Evolutionary conservation across 2,888 invertebrate genomes (phyloP).

Genomic region (Thera britannica): DNA sequence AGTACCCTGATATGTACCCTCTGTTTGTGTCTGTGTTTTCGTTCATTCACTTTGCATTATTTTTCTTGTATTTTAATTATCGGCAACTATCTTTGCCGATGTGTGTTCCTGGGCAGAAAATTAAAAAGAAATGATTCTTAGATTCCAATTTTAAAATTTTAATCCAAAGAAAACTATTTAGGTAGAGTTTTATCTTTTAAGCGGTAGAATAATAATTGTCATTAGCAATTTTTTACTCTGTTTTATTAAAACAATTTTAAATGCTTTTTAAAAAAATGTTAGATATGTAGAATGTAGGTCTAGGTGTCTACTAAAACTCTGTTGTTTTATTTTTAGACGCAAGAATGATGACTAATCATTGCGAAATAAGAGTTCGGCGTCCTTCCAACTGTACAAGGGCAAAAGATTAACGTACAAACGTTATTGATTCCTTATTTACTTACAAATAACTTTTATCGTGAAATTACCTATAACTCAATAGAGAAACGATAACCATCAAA

Average conservation of each 20-base stretch:
- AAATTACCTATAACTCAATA: background rate
- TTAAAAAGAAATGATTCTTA: constrained; percentile 56
- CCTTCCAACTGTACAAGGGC: constrained; percentile 6
- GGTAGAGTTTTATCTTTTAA: background rate
- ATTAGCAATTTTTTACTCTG: constrained; percentile 7
- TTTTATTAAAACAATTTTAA: constrained; percentile 10
- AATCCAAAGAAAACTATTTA: constrained; percentile 3
- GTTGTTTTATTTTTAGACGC: background rate
- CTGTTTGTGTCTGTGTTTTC: constrained; percentile 92
- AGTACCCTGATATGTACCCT: constrained; percentile 93
- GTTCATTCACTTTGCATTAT: constrained; percentile 91
- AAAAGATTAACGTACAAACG: background rate
- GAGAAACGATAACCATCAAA: too few species aligned
- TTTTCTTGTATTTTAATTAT: constrained; percentile 90
- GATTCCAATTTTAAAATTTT: constrained; percentile 13
- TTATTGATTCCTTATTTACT: background rate
- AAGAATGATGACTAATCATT: background rate
- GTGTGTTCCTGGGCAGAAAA: constrained; percentile 59
- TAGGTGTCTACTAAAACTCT: background rate
- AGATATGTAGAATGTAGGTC: background rate
- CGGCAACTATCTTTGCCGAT: constrained; percentile 85
- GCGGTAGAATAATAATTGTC: too few species aligned
- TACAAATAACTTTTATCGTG: constrained; percentile 3
- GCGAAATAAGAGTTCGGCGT: background rate
- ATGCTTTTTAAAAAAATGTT: constrained; percentile 1